Evolutionary conservation across 2,113 vertebrate species (phyloP).

Genomic region (Labeo catla): DNA sequence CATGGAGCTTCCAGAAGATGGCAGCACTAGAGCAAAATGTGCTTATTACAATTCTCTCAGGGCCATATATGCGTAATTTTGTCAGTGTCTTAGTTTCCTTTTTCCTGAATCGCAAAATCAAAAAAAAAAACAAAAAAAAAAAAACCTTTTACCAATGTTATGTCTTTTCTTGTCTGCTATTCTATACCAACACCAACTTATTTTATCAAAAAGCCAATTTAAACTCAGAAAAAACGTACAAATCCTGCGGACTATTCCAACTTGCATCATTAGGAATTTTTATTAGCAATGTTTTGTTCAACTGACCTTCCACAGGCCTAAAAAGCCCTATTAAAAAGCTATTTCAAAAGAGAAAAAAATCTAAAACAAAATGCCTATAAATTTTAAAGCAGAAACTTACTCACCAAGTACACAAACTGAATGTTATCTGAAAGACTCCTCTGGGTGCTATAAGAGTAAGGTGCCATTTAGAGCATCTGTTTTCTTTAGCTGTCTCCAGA

Average conservation of each 20-base stretch:
- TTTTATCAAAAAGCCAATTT: neutral
- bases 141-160: neutral
- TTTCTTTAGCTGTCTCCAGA: conserved; percentile 26
- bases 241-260: neutral
- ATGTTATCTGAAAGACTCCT: conserved; percentile 36
- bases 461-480: conserved; percentile 34
- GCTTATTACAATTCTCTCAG: neutral
- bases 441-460: conserved; percentile 20
- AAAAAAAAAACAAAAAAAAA: neutral
- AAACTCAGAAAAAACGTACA: neutral
- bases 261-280: neutral
- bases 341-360: neutral
- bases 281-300: neutral
- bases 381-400: neutral
- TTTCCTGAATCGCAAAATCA: neutral
- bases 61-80: neutral
- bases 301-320: neutral
- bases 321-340: neutral
- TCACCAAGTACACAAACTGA: neutral
- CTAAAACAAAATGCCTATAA: neutral
- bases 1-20: conserved; percentile 3
- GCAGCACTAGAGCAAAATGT: conserved; percentile 1
- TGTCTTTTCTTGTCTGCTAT: neutral
- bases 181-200: neutral
- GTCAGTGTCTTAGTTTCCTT: too few species aligned